phyloP scores from a whole-genome alignment of 2,113 vertebrate genomes.

The Narcine bancroftii region DNA sequence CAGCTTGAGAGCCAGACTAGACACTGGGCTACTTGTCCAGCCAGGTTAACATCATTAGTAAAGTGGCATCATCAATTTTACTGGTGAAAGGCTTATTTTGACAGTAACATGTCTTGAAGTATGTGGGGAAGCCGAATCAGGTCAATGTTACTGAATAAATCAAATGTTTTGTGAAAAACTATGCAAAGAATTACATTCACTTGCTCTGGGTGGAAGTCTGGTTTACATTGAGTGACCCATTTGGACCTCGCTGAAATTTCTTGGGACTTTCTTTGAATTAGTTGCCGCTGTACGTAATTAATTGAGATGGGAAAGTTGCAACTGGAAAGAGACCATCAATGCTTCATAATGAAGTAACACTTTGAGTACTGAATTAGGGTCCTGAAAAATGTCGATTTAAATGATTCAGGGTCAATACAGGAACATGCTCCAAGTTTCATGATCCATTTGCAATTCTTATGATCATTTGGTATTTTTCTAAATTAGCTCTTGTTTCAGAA shows the following conservation, averaged over 20 bases:
- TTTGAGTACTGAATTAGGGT: background rate
- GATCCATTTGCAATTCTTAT: background rate
- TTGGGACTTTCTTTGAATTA: slow-evolving; percentile 29
- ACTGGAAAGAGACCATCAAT: too few species aligned
- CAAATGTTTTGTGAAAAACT: slow-evolving; percentile 5
- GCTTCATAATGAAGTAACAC: background rate
- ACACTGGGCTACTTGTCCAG: background rate
- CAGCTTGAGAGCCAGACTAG: background rate
- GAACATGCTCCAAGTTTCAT: background rate
- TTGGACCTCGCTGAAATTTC: slow-evolving; percentile 29
- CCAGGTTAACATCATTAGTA: background rate
- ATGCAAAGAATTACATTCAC: slow-evolving; percentile 28
- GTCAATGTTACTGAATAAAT: slow-evolving; percentile 27
- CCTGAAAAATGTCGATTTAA: background rate
- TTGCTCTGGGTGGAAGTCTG: background rate
- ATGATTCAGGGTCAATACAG: background rate
- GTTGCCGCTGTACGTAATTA: background rate
- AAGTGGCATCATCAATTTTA: background rate
- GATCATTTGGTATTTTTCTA: background rate
- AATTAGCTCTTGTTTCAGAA: background rate
- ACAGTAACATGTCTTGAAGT: slow-evolving; percentile 26
- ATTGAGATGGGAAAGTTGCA: slow-evolving; percentile 29
- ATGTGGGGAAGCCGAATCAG: background rate
- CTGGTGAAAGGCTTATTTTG: background rate
- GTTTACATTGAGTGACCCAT: slow-evolving; percentile 33